Base-by-base conservation (phyloP, 2,797 vertebrate genomes). In the Chelon auratus region DNA sequence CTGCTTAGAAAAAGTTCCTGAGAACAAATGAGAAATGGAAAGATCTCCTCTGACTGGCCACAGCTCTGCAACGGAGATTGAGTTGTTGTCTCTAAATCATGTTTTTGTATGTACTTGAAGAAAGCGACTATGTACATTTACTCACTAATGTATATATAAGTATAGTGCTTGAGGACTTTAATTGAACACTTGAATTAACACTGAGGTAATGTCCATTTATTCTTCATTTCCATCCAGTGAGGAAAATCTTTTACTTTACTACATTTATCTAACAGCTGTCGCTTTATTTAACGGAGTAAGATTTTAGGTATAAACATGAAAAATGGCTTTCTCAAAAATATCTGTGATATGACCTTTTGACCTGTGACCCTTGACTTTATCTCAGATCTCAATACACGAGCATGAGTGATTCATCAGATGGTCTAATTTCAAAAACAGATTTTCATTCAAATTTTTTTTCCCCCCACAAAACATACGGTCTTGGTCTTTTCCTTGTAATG, bases 1-100 rank as follows among this genome's bases (percentile, higher is more conserved):
- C 71, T 69, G 83, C 78, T 85, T 62, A 69, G 76, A 77, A 85
- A 84, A 88, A 26, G 85, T 90, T 88, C 83, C 83, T 77, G 62
- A 74, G 68, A 66, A 84, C 67, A 84, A 83, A 77, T 53, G 67
- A 90, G 69, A 86, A 77, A 68, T 83, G 83, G 88, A 87, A 88
- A 86, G 69, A 90, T 78, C 71, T 68, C 47, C 30, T 60, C 47
- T 64, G 57, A 73, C 48, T 52, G 62, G 47, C 30, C 36, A 57
- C 48, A 68, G 39, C 47, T 70, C 43, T 62, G 55, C 33, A 50
- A 37, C 18, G 48, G 15, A 55, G 26, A 53, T 5, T 60, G 42
- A 65, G 24, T 17, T 54, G 24, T 63, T 73, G 13, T 24, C 47
- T 37, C 17, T 66, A 15, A 62, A 78, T 22, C 53, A 42, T 60